These are phyloP conservation scores for Campylomormyrus numenius DNA, from an alignment of 2,113 vertebrate genomes.

Conservation along the genomic window DNA sequence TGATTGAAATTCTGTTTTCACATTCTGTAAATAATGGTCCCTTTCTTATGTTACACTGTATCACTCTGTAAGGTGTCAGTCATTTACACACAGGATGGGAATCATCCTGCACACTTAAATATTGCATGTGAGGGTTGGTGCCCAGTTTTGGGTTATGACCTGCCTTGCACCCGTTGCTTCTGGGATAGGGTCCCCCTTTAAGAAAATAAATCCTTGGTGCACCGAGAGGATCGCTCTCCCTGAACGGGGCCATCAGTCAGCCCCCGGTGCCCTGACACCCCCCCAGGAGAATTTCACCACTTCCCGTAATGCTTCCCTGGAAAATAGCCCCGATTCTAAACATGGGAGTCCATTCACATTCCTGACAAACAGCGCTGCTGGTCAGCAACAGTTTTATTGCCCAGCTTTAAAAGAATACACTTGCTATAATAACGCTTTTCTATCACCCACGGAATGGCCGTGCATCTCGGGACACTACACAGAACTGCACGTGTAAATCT, in stretches of 20 bases:
- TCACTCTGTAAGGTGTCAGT: not conserved
- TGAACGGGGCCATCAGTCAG: not conserved
- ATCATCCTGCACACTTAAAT: not conserved
- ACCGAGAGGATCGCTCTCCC: not conserved
- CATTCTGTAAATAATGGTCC: not conserved
- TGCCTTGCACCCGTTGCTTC: not conserved
- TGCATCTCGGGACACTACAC: not conserved
- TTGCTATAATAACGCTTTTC: not conserved
- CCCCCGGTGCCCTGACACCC: not conserved
- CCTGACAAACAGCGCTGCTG: not conserved
- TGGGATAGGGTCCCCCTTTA: not conserved
- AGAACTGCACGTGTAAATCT: not conserved
- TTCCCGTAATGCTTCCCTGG: not conserved
- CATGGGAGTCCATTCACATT: not conserved
- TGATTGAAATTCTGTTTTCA: not conserved
- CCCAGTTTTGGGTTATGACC: not conserved
- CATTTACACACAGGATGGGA: not conserved
- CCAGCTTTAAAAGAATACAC: not conserved
- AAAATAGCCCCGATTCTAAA: not conserved
- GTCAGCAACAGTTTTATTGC: conserved; percentile 1
- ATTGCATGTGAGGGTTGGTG: not conserved
- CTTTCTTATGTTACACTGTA: not conserved
- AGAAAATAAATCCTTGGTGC: not conserved
- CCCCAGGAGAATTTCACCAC: not conserved
- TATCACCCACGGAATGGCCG: not conserved